These are phyloP conservation scores for Epistrophe eligans DNA, from an alignment of 2,888 invertebrate species.

Conservation along the genomic window DNA sequence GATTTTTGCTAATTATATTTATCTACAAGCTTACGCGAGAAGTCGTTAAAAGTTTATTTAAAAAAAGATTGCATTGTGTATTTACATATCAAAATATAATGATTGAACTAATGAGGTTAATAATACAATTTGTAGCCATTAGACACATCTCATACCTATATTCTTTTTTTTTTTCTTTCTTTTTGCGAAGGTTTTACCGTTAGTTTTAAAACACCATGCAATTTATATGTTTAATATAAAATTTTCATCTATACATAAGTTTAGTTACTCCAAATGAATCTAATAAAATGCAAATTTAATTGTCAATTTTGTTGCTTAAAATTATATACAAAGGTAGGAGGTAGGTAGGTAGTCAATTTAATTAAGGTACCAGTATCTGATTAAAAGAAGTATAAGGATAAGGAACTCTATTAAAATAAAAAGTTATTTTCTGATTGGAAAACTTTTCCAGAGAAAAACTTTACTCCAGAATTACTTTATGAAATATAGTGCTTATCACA, in stretches of 20 bases:
- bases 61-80: too few relatives aligned
- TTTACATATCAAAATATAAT: too few relatives aligned
- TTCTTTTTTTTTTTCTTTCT: too few relatives aligned
- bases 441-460: conserved; percentile 18
- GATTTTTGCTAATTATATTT: too few relatives aligned
- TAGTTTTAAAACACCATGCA: too few relatives aligned
- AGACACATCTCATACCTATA: too few relatives aligned
- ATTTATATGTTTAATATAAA: neutral
- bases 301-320: conserved; percentile 18
- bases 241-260: neutral
- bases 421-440: conserved; percentile 36
- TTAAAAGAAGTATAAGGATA: conserved; percentile 1
- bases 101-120: too few relatives aligned
- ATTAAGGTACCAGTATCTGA: conserved; percentile 29
- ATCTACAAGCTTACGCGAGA: too few relatives aligned
- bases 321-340: neutral
- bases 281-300: conserved; percentile 22
- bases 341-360: conserved; percentile 8
- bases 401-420: conserved; percentile 35
- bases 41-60: too few relatives aligned
- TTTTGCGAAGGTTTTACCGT: too few relatives aligned
- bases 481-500: conserved; percentile 39
- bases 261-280: neutral
- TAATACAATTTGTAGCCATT: too few relatives aligned
- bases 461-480: conserved; percentile 25